These are phyloP conservation scores for Lithobius niger DNA, from an alignment of 1,140 invertebrate species.

Conservation along the genomic window DNA sequence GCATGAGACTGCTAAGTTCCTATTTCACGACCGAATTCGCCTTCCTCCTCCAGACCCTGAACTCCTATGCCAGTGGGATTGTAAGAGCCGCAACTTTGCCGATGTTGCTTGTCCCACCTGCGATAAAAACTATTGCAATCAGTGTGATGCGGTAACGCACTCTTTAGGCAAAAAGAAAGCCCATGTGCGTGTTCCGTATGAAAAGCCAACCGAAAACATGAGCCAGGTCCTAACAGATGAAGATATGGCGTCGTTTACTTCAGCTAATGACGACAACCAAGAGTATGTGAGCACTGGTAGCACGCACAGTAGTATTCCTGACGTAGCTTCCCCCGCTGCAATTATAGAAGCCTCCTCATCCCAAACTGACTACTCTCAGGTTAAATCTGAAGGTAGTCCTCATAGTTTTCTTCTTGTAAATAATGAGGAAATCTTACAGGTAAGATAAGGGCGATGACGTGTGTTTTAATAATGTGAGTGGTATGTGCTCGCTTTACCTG, in stretches of 20 bases:
- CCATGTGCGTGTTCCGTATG: conserved; percentile 14
- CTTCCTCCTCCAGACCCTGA: conserved; percentile 22
- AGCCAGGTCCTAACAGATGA: not conserved
- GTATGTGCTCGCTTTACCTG: too few species aligned
- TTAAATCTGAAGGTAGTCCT: too few species aligned
- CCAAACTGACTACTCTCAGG: too few species aligned
- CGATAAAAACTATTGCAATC: conserved; percentile 27
- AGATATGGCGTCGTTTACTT: not conserved
- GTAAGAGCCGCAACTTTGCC: conserved; percentile 28
- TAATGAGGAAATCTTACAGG: conserved; percentile 23
- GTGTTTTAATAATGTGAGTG: too few species aligned
- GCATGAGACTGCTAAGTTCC: conserved; percentile 27
- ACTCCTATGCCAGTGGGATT: conserved; percentile 28
- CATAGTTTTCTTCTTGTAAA: conserved; percentile 18
- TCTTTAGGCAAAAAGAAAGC: conserved; percentile 10
- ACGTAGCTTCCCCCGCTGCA: not conserved
- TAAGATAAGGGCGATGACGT: too few species aligned
- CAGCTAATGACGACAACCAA: not conserved
- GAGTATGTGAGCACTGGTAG: conserved; percentile 12
- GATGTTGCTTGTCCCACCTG: conserved; percentile 30
- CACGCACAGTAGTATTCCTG: not conserved
- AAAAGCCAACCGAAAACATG: not conserved
- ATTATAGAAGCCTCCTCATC: not conserved
- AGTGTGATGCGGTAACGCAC: conserved; percentile 28
- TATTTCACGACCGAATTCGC: conserved; percentile 26